Evolutionary conservation across 1,140 invertebrate species (phyloP).

Genomic region (Drosophila pseudoananassae): DNA sequence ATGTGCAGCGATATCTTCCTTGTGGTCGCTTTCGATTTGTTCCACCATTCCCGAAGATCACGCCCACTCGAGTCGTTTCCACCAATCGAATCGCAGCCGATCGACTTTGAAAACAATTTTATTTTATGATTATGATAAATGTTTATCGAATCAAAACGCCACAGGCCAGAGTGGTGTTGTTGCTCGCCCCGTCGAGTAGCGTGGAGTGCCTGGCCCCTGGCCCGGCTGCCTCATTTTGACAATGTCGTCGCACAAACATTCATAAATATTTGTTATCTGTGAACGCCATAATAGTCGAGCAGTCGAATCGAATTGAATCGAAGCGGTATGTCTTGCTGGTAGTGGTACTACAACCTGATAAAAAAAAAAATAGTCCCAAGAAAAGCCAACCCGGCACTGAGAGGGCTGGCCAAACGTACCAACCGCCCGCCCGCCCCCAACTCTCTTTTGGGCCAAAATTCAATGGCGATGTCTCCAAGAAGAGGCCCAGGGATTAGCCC

Average conservation of each 20-base stretch:
- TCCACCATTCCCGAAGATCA: slow-evolving; percentile 32
- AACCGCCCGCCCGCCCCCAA: not conserved
- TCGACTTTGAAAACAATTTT: slow-evolving; percentile 67
- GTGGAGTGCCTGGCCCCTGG: slow-evolving; percentile 9
- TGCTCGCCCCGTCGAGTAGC: slow-evolving; percentile 17
- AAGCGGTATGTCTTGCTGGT: slow-evolving; percentile 31
- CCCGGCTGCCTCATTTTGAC: slow-evolving; percentile 72
- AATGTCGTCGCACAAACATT: slow-evolving; percentile 65
- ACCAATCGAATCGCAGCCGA: slow-evolving; percentile 77
- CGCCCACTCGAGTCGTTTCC: slow-evolving; percentile 57
- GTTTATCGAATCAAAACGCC: slow-evolving; percentile 83
- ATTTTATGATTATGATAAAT: slow-evolving; percentile 83
- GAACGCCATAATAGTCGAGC: slow-evolving; percentile 74
- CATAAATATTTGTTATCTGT: slow-evolving; percentile 75
- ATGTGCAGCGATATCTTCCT: slow-evolving; percentile 45
- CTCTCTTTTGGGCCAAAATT: not conserved
- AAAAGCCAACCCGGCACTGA: slow-evolving; percentile 22
- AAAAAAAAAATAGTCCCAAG: slow-evolving; percentile 34
- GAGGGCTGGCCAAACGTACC: slow-evolving; percentile 5
- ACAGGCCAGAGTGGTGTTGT: slow-evolving; percentile 54
- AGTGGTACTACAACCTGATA: slow-evolving; percentile 57
- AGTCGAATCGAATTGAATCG: slow-evolving; percentile 45
- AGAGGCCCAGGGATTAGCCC: slow-evolving; percentile 49
- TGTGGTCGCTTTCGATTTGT: slow-evolving; percentile 26
- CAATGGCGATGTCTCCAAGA: slow-evolving; percentile 20